Base-by-base conservation (phyloP, 35 echinoderm and acorn worm genomes). In the Apostichopus japonicus region DNA sequence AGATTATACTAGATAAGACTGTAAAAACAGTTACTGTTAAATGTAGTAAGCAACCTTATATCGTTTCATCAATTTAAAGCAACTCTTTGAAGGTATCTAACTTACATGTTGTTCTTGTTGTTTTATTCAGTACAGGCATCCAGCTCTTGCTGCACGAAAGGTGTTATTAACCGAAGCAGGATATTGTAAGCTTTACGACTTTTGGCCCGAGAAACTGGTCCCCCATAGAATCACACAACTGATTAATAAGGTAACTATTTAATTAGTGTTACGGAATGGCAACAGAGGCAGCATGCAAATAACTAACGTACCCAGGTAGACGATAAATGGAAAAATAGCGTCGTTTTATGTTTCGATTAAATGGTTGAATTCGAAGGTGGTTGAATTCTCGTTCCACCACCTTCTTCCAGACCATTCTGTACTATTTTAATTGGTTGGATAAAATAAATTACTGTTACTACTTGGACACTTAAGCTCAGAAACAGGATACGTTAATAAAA, bases 111-210 rank as follows among this genome's bases (percentile, higher is more conserved):
- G 63, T 15, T 67, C 4, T 19, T 19, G 5, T 73, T 73, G 5
- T 19, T 22, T 53, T 16, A 15, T 89, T 24, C 8, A 89, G 86
- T 89, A 89, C 27, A 16, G 56, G 4, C 86, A 89, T 72, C 86
- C 86, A 23, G 67, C 61, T 6, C 63, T 89, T 6, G 25, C 86
- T 13, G 16, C 86, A 5, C 73, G 86, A 25, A 89, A 89, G 67
- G 67, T 89, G 23, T 25, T 89, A 51, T 23, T 89, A 17, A 71
- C 59, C 72, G 59, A 67, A 7, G 3, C 24, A 1, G 56, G 86
- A 19, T 73, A 21, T 52, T 89, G 86, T 22, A 89, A 89, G 33
- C 56, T 89, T 22, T 89, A 89, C 67, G 86, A 89, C 62, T 72
- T 89, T 89, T 89, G 86, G 86, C 62, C 86, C 56, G 62, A n/a